Percentiles rank a stretch among this genome's conserved stretches.
Evolutionary conservation across 2,888 invertebrate genomes (phyloP).

Genomic region (Agrochola lota): DNA sequence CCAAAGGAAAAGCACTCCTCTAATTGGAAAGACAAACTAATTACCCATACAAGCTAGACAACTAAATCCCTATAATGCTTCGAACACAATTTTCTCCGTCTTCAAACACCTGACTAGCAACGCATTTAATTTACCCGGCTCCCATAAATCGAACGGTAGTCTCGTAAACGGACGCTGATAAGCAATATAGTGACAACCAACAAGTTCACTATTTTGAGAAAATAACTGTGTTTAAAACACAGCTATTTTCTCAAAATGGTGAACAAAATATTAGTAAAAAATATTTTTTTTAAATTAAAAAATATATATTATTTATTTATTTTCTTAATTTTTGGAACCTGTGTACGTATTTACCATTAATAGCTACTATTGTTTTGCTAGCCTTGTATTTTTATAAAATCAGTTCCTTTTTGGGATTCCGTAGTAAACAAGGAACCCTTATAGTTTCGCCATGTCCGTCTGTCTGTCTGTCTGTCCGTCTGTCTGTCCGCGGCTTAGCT

Average conservation of each 20-base stretch:
- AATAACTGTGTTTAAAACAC: neutral
- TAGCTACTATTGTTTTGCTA: neutral
- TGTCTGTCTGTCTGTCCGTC: no score
- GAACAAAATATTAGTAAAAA: no score
- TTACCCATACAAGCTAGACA: conserved; percentile 40
- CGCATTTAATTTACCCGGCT: conserved; percentile 66
- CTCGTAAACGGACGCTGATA: conserved; percentile 71
- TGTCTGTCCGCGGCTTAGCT: no score
- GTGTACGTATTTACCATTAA: neutral
- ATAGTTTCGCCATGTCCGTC: no score
- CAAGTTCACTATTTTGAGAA: neutral
- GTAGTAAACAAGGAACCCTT: no score
- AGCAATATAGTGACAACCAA: conserved; percentile 11
- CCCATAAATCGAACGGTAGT: conserved; percentile 68
- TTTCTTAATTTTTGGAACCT: neutral
- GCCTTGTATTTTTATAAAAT: neutral
- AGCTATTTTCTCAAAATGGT: no score
- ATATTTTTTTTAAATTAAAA: no score
- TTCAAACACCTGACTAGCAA: conserved; percentile 28
- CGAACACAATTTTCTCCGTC: conserved; percentile 40
- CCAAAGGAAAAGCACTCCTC: conserved; percentile 1
- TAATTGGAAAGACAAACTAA: conserved; percentile 51
- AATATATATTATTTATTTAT: no score
- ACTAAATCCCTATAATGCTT: conserved; percentile 27
- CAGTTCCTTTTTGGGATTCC: no score